A percentile compares a stretch with the other conserved stretches of the same genome.
These are phyloP conservation scores for Pentalonia nigronervosa DNA, from an alignment of 1,140 invertebrate species.

Conservation along the genomic window DNA sequence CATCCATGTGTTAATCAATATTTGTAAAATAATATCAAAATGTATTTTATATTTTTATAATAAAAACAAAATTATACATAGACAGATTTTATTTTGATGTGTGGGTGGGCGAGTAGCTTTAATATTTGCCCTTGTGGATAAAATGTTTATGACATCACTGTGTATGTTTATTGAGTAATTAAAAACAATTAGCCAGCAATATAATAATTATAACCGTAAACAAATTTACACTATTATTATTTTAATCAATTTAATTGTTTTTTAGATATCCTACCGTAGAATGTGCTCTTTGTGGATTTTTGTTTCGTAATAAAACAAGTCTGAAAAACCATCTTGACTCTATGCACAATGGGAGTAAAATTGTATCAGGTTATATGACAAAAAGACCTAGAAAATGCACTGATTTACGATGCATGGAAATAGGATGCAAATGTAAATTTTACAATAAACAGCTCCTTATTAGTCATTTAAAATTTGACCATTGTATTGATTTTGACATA, in stretches of 20 bases:
- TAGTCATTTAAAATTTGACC: slow-evolving; percentile 55
- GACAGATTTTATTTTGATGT: too few species aligned
- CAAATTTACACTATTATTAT: neutral
- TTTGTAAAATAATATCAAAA: too few species aligned
- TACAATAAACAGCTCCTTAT: slow-evolving; percentile 54
- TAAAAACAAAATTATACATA: too few species aligned
- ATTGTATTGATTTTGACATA: slow-evolving; percentile 53
- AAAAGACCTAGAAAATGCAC: slow-evolving; percentile 38
- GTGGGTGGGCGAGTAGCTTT: too few species aligned
- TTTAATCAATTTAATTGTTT: neutral
- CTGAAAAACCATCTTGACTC: slow-evolving; percentile 47
- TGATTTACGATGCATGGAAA: slow-evolving; percentile 45
- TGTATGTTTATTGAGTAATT: neutral
- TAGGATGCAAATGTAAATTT: slow-evolving; percentile 46
- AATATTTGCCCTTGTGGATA: too few species aligned
- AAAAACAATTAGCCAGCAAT: neutral
- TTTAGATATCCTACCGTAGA: slow-evolving; percentile 46
- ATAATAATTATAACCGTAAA: neutral
- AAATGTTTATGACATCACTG: too few species aligned
- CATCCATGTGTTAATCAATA: too few species aligned
- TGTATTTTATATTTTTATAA: too few species aligned
- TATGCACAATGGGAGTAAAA: slow-evolving; percentile 40
- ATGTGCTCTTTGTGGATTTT: slow-evolving; percentile 53
- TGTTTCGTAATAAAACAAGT: slow-evolving; percentile 54
- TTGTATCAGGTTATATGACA: neutral